A percentile compares a stretch with the other conserved stretches of the same genome.
Evolutionary conservation across 1,140 invertebrate genomes (phyloP).

Genomic region (Plectrocnemia conspersa): DNA sequence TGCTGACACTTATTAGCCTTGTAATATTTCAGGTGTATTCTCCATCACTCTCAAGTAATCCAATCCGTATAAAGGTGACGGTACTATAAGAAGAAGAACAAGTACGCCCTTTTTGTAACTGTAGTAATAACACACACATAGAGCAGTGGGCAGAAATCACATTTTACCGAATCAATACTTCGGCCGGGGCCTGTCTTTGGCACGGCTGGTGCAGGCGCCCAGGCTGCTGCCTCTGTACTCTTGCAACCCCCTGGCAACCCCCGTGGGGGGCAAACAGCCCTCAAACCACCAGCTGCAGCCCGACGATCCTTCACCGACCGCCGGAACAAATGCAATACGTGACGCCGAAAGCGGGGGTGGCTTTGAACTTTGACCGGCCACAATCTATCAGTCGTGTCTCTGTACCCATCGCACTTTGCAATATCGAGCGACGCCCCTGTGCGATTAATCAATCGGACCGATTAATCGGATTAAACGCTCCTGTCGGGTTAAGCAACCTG

Average conservation of each 20-base stretch:
- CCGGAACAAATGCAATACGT: conserved; percentile 5
- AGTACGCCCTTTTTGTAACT: no score
- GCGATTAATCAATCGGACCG: no score
- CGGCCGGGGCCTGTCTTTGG: conserved; percentile 31
- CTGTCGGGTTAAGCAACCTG: no score
- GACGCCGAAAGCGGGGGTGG: no score
- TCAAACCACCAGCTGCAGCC: neutral
- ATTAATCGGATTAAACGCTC: no score
- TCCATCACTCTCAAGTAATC: no score
- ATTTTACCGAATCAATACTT: conserved; percentile 37
- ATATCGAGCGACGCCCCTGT: neutral
- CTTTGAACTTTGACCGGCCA: no score
- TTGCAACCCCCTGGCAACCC: neutral
- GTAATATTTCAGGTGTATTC: no score
- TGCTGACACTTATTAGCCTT: no score
- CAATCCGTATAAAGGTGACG: no score
- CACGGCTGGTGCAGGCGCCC: conserved; percentile 25
- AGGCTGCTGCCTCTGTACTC: conserved; percentile 11
- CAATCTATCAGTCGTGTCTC: neutral
- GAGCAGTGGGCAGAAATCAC: conserved; percentile 35
- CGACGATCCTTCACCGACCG: neutral
- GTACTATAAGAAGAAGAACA: no score
- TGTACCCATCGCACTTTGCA: neutral
- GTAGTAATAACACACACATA: neutral
- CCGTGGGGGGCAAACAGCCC: neutral